A percentile compares a stretch with the other conserved stretches of the same genome.
phyloP scores from a whole-genome alignment of 2,113 vertebrate genomes.

The Charina bottae region DNA sequence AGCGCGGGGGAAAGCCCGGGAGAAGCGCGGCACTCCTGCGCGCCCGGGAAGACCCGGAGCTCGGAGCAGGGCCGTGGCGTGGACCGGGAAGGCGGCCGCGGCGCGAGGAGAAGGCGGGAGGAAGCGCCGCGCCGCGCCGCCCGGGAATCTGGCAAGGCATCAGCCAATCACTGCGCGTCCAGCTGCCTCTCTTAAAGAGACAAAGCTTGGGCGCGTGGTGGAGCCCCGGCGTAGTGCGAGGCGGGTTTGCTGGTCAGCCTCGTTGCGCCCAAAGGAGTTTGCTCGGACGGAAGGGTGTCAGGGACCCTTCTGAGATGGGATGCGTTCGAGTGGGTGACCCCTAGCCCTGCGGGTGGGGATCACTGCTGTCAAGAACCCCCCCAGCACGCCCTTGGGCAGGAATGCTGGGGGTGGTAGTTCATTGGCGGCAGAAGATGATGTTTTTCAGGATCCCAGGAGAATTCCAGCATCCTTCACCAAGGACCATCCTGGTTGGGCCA shows the following conservation, averaged over 20 bases:
- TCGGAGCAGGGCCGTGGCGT: fast-evolving
- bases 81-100: neutral
- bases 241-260: neutral
- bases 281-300: neutral
- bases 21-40: too few relatives aligned
- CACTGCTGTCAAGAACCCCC: neutral
- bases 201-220: too few relatives aligned
- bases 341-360: too few relatives aligned
- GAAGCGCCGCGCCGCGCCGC: neutral
- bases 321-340: too few relatives aligned
- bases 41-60: neutral
- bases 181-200: too few relatives aligned
- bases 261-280: neutral
- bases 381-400: neutral
- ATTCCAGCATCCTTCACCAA: neutral
- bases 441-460: too few relatives aligned
- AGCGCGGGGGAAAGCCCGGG: neutral
- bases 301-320: neutral
- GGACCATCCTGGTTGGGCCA: neutral
- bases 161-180: neutral
- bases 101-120: neutral
- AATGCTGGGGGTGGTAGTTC: too few relatives aligned
- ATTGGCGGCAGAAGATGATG: too few relatives aligned
- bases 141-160: neutral
- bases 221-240: neutral